phyloP scores from a whole-genome alignment of 1,140 invertebrate species.

The Philotrypesis tridentata region DNA sequence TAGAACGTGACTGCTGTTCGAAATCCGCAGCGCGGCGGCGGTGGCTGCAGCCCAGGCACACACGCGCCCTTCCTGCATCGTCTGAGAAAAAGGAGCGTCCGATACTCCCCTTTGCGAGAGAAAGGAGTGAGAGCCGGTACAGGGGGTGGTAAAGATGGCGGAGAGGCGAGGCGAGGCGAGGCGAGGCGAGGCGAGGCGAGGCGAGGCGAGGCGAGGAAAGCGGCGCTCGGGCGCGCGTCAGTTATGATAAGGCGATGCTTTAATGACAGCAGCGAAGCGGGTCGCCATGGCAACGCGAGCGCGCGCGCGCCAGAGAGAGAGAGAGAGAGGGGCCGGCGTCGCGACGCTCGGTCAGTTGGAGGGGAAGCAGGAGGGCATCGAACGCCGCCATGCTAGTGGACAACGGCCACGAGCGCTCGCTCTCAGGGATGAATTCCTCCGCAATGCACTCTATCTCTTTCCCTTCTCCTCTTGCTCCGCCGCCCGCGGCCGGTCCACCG shows the following conservation, averaged over 20 bases:
- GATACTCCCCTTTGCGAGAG: not conserved
- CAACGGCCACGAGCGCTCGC: constrained; percentile 63
- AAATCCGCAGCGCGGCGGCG: constrained; percentile 51
- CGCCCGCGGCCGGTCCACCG: constrained; percentile 12
- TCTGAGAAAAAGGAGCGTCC: not conserved
- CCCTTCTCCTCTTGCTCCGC: constrained; percentile 26
- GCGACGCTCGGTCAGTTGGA: constrained; percentile 68
- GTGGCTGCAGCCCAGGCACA: not conserved
- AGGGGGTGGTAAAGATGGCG: constrained; percentile 36
- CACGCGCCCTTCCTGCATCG: constrained; percentile 14
- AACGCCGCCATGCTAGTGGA: constrained; percentile 71
- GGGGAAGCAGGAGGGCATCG: constrained; percentile 49
- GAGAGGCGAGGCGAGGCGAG: too few species aligned
- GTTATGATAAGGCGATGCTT: constrained; percentile 76
- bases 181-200: too few species aligned
- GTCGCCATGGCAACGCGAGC: constrained; percentile 68
- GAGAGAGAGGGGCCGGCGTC: constrained; percentile 69
- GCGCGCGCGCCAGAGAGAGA: too few species aligned
- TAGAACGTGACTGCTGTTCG: constrained; percentile 61
- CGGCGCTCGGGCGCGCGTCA: constrained; percentile 60
- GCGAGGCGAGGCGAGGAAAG: constrained; percentile 19
- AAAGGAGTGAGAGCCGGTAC: not conserved
- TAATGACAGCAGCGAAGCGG: constrained; percentile 70
- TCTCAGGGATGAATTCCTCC: constrained; percentile 69
- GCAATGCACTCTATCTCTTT: constrained; percentile 51